These are phyloP conservation scores for Magallana nippona DNA, from an alignment of 2,888 invertebrate genomes.

Conservation along the genomic window DNA sequence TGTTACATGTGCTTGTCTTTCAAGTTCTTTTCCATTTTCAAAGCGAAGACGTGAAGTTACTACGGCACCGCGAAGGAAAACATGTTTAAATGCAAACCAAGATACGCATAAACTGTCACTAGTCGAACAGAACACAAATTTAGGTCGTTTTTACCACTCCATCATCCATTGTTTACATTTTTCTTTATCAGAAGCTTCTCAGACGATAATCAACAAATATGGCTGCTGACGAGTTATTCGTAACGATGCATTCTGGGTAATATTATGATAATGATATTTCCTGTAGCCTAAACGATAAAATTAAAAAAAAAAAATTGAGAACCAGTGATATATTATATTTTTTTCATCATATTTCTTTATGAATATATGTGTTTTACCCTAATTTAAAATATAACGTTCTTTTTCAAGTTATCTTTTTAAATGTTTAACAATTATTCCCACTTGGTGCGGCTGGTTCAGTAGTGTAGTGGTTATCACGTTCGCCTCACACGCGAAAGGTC, in stretches of 20 bases:
- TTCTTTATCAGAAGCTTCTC: constrained; percentile 19
- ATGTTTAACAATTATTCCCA: not conserved
- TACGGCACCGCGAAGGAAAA: constrained; percentile 11
- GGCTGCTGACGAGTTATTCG: constrained; percentile 51
- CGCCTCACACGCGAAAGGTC: constrained; percentile 95
- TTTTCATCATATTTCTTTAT: no score
- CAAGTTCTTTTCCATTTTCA: not conserved
- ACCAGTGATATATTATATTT: no score
- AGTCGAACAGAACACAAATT: not conserved
- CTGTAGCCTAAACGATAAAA: no score
- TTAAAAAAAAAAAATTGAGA: no score
- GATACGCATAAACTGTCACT: not conserved
- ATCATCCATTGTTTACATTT: constrained; percentile 20
- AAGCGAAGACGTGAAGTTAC: constrained; percentile 8
- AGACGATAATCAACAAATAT: constrained; percentile 61
- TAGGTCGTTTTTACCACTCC: not conserved
- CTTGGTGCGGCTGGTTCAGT: constrained; percentile 51
- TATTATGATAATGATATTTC: constrained; percentile 16
- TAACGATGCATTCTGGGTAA: constrained; percentile 61
- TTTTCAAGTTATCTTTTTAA: not conserved
- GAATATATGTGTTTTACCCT: no score
- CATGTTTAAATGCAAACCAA: not conserved
- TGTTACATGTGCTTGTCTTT: not conserved
- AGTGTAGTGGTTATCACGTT: constrained; percentile 91
- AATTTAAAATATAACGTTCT: not conserved